Conservation (phyloP, 2,797 vertebrate species). For the Notamacropus eugenii region DNA sequence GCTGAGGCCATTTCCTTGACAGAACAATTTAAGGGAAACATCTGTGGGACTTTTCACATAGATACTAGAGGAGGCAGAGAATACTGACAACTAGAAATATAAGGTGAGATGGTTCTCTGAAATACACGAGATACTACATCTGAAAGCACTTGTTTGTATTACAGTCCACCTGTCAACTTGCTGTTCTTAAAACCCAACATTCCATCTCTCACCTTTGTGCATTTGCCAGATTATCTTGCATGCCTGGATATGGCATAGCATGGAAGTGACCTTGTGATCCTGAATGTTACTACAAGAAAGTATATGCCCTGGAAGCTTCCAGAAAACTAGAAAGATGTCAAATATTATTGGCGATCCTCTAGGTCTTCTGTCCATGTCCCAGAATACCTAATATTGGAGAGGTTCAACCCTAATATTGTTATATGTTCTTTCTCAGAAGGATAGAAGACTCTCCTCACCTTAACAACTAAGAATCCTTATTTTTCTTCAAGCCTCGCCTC, state of each 20-base stretch:
- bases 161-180: not conserved
- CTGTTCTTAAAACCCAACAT: not conserved
- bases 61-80: not conserved
- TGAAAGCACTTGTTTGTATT: not conserved
- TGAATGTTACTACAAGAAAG: not conserved
- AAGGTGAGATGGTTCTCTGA: not conserved
- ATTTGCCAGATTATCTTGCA: not conserved
- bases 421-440: not conserved
- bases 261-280: not conserved
- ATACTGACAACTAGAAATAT: not conserved
- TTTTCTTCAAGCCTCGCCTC: not conserved
- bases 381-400: not conserved
- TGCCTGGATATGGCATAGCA: not conserved
- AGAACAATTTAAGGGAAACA: not conserved
- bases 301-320: not conserved
- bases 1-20: not conserved
- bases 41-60: not conserved
- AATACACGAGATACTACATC: not conserved
- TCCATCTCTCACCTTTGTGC: not conserved
- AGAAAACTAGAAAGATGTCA: not conserved
- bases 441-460: not conserved
- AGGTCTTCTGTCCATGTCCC: not conserved
- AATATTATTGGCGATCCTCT: not conserved
- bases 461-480: not conserved
- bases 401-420: not conserved